Conservation (phyloP, 1,140 invertebrate genomes). For the Bradynema listronoti region DNA sequence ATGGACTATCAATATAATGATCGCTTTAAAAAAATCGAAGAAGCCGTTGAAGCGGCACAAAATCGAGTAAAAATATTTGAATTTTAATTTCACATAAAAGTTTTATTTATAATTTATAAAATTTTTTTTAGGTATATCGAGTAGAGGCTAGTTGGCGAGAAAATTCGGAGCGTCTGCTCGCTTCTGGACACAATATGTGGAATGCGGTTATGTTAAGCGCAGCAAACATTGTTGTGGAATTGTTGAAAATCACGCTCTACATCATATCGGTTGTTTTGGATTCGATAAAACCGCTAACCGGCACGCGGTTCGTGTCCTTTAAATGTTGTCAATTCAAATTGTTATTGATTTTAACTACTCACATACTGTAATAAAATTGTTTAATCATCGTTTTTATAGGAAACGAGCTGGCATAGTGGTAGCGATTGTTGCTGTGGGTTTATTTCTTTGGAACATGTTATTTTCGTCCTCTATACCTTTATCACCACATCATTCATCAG, state of each 20-base stretch:
- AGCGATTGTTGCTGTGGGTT: conserved; percentile 11
- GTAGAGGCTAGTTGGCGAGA: conserved; percentile 45
- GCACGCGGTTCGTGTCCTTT: conserved; percentile 32
- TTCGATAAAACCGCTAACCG: conserved; percentile 39
- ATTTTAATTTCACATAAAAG: background rate
- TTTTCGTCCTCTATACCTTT: no score
- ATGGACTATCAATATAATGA: conserved; percentile 49
- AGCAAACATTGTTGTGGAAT: conserved; percentile 40
- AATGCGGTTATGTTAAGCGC: conserved; percentile 38
- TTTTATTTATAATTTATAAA: background rate
- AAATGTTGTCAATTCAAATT: conserved; percentile 19
- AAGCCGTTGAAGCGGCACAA: conserved; percentile 29
- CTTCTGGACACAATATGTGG: conserved; percentile 40
- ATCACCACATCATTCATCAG: no score
- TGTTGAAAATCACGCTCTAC: conserved; percentile 40
- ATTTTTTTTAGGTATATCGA: conserved; percentile 33
- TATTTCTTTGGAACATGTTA: conserved; percentile 36
- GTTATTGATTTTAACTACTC: no score
- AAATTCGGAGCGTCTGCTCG: conserved; percentile 35
- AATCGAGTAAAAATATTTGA: conserved; percentile 21
- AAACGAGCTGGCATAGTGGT: conserved; percentile 31
- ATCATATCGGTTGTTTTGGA: conserved; percentile 41
- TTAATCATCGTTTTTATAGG: no score
- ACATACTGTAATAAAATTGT: no score
- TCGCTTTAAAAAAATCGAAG: conserved; percentile 46